Conservation (phyloP, 2,888 invertebrate species). For the Drosophila yooni region DNA sequence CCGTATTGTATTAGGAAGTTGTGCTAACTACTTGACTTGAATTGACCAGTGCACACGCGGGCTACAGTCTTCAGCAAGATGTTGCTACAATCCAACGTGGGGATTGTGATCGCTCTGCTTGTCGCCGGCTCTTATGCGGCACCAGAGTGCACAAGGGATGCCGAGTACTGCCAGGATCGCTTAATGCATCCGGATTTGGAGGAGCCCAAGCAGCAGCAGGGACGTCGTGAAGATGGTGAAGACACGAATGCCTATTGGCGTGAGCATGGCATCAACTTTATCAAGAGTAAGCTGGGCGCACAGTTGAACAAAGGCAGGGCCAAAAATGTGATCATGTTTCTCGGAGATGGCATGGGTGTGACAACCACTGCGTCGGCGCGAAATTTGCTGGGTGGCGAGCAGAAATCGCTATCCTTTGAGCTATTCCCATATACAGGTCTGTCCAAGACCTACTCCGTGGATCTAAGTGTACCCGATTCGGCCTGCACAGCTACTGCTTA, state of each 20-base stretch:
- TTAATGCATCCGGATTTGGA: constrained; percentile 80
- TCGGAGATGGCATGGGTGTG: constrained; percentile 95
- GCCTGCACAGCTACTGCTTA: constrained; percentile 92
- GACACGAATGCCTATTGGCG: constrained; percentile 78
- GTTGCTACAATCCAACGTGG: constrained; percentile 55
- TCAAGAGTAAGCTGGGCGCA: constrained; percentile 78
- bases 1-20: constrained; percentile 44
- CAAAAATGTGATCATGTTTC: constrained; percentile 92
- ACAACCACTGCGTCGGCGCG: constrained; percentile 92
- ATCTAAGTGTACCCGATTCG: constrained; percentile 92
- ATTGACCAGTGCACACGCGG: background rate
- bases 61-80: constrained; percentile 59
- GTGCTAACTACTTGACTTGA: background rate
- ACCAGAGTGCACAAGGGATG: constrained; percentile 68
- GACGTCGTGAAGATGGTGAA: constrained; percentile 54
- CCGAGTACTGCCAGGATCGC: constrained; percentile 77
- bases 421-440: constrained; percentile 90
- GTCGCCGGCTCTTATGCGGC: constrained; percentile 41
- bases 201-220: constrained; percentile 39
- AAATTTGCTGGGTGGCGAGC: constrained; percentile 91
- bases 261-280: constrained; percentile 65
- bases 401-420: constrained; percentile 90
- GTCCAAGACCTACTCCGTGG: constrained; percentile 90
- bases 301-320: constrained; percentile 86
- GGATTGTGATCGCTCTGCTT: constrained; percentile 34